Percentiles rank a stretch among this genome's conserved stretches.
These are phyloP conservation scores for Frankliniella intonsa DNA, from an alignment of 2,888 invertebrate species.

Conservation along the genomic window DNA sequence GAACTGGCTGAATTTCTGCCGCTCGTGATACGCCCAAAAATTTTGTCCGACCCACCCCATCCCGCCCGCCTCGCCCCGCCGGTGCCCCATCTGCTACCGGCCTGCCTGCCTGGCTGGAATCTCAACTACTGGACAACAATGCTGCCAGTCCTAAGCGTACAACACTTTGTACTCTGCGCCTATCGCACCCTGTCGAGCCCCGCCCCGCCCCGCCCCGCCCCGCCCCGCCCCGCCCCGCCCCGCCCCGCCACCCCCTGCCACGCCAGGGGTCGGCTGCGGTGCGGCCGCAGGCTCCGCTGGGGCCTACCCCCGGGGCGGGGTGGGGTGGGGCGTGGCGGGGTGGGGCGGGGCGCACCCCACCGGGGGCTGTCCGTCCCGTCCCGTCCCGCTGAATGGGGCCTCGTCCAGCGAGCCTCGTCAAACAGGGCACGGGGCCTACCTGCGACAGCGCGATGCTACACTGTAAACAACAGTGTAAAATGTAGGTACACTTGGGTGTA, in stretches of 20 bases:
- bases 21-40: too few species aligned
- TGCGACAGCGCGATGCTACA: too few species aligned
- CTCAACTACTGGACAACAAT: neutral
- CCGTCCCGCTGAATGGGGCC: neutral
- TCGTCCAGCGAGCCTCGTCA: neutral
- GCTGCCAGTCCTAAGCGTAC: neutral
- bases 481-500: too few species aligned
- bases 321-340: neutral
- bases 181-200: neutral
- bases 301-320: neutral
- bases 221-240: neutral
- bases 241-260: neutral
- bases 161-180: conserved; percentile 1
- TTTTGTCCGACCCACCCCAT: too few species aligned
- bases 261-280: neutral
- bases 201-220: neutral
- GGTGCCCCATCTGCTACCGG: too few species aligned
- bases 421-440: too few species aligned
- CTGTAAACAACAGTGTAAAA: too few species aligned
- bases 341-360: neutral
- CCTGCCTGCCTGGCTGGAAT: neutral
- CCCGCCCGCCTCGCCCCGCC: too few species aligned
- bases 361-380: neutral
- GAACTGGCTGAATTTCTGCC: too few species aligned
- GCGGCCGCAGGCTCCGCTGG: neutral